Evolutionary conservation across 2,888 invertebrate genomes (phyloP).

Genomic region (Cremastinae sp.): DNA sequence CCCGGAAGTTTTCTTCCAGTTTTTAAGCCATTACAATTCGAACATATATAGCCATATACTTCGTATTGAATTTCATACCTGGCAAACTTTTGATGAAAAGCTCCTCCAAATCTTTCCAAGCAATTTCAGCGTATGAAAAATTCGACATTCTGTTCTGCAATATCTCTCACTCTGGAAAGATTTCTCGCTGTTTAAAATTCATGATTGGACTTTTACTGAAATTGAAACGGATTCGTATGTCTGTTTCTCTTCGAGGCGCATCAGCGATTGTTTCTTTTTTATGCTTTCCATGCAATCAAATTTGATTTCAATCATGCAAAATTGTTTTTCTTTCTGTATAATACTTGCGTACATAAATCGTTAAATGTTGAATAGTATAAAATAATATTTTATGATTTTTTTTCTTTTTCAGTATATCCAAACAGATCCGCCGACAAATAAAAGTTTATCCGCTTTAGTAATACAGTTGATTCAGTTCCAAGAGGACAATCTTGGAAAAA

Average conservation of each 20-base stretch:
- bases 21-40: not conserved
- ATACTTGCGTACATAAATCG: no score
- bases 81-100: not conserved
- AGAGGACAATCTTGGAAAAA: constrained; percentile 97
- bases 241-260: no score
- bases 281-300: no score
- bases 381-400: constrained; percentile 39
- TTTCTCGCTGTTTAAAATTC: no score
- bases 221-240: no score
- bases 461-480: constrained; percentile 97
- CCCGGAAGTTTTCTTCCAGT: not conserved
- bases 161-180: no score
- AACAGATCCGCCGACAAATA: constrained; percentile 97
- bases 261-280: no score
- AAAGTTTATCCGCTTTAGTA: constrained; percentile 91
- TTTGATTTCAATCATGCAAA: no score
- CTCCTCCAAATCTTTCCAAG: not conserved
- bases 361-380: no score
- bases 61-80: constrained; percentile 10
- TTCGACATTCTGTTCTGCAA: not conserved
- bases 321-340: no score
- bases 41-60: constrained; percentile 1
- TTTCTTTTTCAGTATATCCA: constrained; percentile 88
- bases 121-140: not conserved
- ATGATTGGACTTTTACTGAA: no score